phyloP scores from a whole-genome alignment of 2,888 invertebrate genomes.

The Callyntrura sp. region DNA sequence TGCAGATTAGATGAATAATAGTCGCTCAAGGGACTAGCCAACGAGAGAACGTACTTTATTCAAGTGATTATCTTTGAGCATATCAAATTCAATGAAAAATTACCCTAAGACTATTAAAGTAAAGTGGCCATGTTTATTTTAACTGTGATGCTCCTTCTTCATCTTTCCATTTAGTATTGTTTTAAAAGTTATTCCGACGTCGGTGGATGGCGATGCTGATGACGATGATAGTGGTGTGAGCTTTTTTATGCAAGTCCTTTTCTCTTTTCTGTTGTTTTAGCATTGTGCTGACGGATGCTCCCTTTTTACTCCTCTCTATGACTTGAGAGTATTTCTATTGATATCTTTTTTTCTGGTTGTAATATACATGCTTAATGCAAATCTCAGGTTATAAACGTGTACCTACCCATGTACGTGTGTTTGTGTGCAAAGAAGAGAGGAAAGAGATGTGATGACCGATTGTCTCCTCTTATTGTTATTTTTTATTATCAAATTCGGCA shows the following conservation, averaged over 20 bases:
- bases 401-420: not conserved
- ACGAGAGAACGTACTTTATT: constrained; percentile 69
- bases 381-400: no score
- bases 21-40: constrained; percentile 70
- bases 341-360: constrained; percentile 22
- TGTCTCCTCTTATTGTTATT: constrained; percentile 66
- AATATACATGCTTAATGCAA: constrained; percentile 48
- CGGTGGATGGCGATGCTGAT: constrained; percentile 52
- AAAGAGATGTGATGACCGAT: constrained; percentile 71
- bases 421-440: not conserved
- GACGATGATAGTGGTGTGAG: constrained; percentile 10
- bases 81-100: constrained; percentile 79
- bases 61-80: constrained; percentile 77
- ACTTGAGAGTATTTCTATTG: constrained; percentile 28
- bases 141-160: constrained; percentile 36
- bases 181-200: constrained; percentile 46
- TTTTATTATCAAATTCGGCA: constrained; percentile 51
- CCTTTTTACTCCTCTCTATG: constrained; percentile 28
- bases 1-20: constrained; percentile 76
- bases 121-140: constrained; percentile 79
- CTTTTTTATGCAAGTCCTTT: constrained; percentile 51
- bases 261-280: constrained; percentile 32
- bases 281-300: constrained; percentile 1
- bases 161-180: constrained; percentile 62
- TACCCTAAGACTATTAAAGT: constrained; percentile 79